These are phyloP conservation scores for Megaceryle alcyon DNA, from an alignment of 2,797 vertebrate genomes.

Conservation along the genomic window DNA sequence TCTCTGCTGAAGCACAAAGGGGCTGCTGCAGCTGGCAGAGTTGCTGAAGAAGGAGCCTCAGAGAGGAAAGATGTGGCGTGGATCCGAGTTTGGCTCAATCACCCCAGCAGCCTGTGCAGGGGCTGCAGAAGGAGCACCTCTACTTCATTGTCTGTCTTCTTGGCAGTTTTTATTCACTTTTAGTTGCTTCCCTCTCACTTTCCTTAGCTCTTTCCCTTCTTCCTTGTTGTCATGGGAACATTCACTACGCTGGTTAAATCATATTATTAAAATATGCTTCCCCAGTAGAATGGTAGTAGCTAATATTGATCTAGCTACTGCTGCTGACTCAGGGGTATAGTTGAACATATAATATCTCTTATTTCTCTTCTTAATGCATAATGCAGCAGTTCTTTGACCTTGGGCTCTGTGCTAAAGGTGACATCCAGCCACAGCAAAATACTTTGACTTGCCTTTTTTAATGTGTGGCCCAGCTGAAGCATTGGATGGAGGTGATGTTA, in stretches of 20 bases:
- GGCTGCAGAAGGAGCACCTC: not conserved
- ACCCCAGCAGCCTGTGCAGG: not conserved
- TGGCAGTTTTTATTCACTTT: constrained; percentile 25
- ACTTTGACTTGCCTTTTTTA: not conserved
- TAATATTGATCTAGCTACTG: constrained; percentile 62
- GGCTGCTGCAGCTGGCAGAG: not conserved
- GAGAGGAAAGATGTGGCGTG: not conserved
- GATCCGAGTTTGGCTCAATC: not conserved
- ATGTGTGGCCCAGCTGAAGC: not conserved
- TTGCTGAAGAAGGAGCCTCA: not conserved
- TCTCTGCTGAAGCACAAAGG: not conserved
- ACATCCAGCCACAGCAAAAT: not conserved
- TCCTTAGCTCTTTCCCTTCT: not conserved
- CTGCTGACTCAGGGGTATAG: constrained; percentile 56
- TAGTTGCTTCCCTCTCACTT: constrained; percentile 10
- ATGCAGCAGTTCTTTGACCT: constrained; percentile 50
- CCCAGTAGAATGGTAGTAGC: constrained; percentile 8
- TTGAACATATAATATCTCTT: not conserved
- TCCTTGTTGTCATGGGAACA: constrained; percentile 65
- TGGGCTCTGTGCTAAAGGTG: not conserved
- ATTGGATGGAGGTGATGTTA: not conserved
- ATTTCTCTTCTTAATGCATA: constrained; percentile 32
- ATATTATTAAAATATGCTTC: not conserved
- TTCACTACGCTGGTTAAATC: constrained; percentile 25
- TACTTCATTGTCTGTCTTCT: not conserved